Conservation (phyloP, 2,888 invertebrate species). For the Sesamia inferens region DNA sequence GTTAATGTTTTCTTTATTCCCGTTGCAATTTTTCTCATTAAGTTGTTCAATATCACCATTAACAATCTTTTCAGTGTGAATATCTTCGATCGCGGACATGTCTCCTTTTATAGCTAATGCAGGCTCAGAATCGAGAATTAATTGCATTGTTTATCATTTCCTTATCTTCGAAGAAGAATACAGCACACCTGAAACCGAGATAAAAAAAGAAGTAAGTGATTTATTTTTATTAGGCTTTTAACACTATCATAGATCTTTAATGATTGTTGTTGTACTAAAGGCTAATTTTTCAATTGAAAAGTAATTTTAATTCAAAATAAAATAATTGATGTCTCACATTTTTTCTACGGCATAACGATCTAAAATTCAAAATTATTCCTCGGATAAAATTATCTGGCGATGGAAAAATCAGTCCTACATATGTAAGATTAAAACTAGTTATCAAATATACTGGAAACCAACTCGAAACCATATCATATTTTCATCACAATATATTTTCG, state of each 20-base stretch:
- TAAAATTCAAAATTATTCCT: too few species aligned
- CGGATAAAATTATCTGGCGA: too few species aligned
- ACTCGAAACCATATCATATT: not conserved
- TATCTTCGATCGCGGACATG: constrained; percentile 78
- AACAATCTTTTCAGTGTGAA: constrained; percentile 67
- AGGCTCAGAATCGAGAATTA: constrained; percentile 79
- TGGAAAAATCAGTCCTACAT: too few species aligned
- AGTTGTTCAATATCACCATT: constrained; percentile 67
- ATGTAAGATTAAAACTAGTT: too few species aligned
- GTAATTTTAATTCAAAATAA: too few species aligned
- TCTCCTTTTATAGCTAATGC: constrained; percentile 73
- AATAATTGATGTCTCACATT: too few species aligned
- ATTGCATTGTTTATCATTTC: constrained; percentile 86
- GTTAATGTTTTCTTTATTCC: constrained; percentile 66
- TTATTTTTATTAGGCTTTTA: constrained; percentile 14
- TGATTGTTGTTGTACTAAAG: too few species aligned
- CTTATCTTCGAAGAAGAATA: constrained; percentile 63
- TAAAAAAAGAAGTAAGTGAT: constrained; percentile 36
- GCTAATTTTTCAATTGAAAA: too few species aligned
- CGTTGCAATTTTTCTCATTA: constrained; percentile 64
- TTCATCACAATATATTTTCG: not conserved
- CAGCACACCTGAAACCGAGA: constrained; percentile 72
- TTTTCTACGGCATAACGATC: too few species aligned
- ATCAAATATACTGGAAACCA: not conserved
- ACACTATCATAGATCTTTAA: not conserved